Evolutionary conservation across 2,888 invertebrate genomes (phyloP).

Genomic region (Drosophila affinis): DNA sequence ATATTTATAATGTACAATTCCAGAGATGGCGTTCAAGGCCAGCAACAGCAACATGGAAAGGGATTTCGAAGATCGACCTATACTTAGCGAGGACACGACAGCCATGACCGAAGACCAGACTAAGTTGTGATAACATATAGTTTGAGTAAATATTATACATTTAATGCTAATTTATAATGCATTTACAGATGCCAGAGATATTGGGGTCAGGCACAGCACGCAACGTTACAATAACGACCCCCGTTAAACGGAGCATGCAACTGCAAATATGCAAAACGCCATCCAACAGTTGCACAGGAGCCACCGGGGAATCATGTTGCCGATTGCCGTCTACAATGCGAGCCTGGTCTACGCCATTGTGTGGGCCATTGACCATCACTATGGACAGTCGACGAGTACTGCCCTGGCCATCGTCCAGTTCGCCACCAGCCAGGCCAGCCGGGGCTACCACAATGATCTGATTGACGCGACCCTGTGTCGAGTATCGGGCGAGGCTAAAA

Average conservation of each 20-base stretch:
- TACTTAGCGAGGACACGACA: no score
- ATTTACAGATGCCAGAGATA: slow-evolving; percentile 17
- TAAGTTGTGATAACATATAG: background rate
- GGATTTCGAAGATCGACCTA: background rate
- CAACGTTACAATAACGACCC: slow-evolving; percentile 5
- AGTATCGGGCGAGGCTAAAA: slow-evolving; percentile 28
- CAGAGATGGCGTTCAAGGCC: background rate
- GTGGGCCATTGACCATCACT: slow-evolving; percentile 77
- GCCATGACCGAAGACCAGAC: no score
- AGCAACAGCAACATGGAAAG: no score
- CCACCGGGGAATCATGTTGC: slow-evolving; percentile 22
- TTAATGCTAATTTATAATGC: slow-evolving; percentile 19
- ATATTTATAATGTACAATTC: background rate
- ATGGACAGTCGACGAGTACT: slow-evolving; percentile 56
- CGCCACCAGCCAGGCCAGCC: slow-evolving; percentile 51
- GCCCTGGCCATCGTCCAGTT: slow-evolving; percentile 70
- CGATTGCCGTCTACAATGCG: slow-evolving; percentile 57
- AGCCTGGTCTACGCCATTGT: slow-evolving; percentile 76
- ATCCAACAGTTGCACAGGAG: slow-evolving; percentile 10
- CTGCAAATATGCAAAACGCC: background rate
- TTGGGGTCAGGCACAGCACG: slow-evolving; percentile 10
- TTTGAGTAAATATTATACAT: slow-evolving; percentile 13
- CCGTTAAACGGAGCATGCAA: background rate
- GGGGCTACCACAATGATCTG: slow-evolving; percentile 69
- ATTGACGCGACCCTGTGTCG: slow-evolving; percentile 54